phyloP scores from a whole-genome alignment of 2,888 invertebrate genomes.

The Leucophenga montana region DNA sequence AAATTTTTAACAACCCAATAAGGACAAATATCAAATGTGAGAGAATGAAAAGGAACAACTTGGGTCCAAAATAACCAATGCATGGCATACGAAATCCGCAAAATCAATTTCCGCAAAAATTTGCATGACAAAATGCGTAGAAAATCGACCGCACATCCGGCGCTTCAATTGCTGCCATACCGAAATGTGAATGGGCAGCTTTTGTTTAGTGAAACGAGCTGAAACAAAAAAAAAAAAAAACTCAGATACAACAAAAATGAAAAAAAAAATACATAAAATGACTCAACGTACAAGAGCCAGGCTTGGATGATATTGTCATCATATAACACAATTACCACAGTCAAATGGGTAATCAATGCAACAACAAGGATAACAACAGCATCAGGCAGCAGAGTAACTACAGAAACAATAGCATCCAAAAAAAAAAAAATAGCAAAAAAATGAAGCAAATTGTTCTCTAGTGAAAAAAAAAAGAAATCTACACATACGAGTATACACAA shows the following conservation, averaged over 20 bases:
- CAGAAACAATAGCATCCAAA: slow-evolving; percentile 6
- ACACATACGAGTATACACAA: slow-evolving; percentile 46
- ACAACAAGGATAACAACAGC: slow-evolving; percentile 31
- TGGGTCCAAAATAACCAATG: slow-evolving; percentile 42
- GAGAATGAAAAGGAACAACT: too few relatives aligned
- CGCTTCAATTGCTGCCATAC: too few relatives aligned
- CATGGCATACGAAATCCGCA: slow-evolving; percentile 37
- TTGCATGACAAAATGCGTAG: slow-evolving; percentile 12
- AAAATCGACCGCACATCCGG: slow-evolving; percentile 23
- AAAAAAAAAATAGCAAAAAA: slow-evolving; percentile 40
- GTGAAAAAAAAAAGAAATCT: slow-evolving; percentile 33
- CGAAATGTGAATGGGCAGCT: not conserved
- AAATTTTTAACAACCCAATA: not conserved
- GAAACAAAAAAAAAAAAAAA: not conserved
- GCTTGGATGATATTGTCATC: not conserved
- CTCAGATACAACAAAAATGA: not conserved
- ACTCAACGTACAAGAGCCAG: not conserved
- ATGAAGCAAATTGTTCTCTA: too few relatives aligned
- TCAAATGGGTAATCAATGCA: slow-evolving; percentile 44
- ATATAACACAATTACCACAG: slow-evolving; percentile 36
- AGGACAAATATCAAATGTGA: not conserved
- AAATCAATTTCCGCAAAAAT: slow-evolving; percentile 34
- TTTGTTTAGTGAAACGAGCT: slow-evolving; percentile 5
- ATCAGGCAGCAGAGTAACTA: slow-evolving; percentile 4
- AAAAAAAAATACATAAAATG: slow-evolving; percentile 10